These are phyloP conservation scores for Pipistrellus kuhlii DNA, from an alignment of 2,797 vertebrate species.

Conservation along the genomic window DNA sequence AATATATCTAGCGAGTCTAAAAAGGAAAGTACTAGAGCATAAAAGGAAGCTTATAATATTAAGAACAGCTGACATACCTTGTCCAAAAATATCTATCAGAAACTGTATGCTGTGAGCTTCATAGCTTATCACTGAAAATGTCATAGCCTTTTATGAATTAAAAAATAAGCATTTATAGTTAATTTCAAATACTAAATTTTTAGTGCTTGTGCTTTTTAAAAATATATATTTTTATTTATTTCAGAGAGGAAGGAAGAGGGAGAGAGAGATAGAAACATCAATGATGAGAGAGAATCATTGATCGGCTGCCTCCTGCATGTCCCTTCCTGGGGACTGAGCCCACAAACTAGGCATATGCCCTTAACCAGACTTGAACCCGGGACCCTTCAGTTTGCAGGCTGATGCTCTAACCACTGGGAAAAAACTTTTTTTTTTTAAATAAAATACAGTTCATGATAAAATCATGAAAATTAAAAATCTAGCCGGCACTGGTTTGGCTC, in stretches of 20 bases:
- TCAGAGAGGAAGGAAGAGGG: too few species aligned
- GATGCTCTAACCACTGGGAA: too few species aligned
- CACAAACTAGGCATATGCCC: too few species aligned
- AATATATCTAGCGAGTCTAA: conserved; percentile 50
- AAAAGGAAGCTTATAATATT: conserved; percentile 55
- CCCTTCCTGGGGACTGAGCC: too few species aligned
- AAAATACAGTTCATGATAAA: conserved; percentile 53
- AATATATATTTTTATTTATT: too few species aligned
- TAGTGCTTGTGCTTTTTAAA: conserved; percentile 21
- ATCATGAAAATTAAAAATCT: conserved; percentile 48
- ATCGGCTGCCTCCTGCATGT: too few species aligned
- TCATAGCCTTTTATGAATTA: conserved; percentile 14
- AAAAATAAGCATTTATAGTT: conserved; percentile 6
- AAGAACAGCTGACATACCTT: conserved; percentile 20
- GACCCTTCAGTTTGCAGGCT: too few species aligned
- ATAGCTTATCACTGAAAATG: conserved; percentile 43
- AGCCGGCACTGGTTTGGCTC: neutral
- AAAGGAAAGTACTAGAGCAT: conserved; percentile 40
- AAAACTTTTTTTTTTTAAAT: neutral
- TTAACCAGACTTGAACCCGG: too few species aligned
- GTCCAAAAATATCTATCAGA: conserved; percentile 53
- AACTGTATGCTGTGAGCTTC: neutral
- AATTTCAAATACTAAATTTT: conserved; percentile 48
- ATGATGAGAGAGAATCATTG: too few species aligned
- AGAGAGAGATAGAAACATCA: too few species aligned